A percentile compares a stretch with the other conserved stretches of the same genome.
Evolutionary conservation across 2,888 invertebrate species (phyloP).

Genomic region (Aromia moschata): DNA sequence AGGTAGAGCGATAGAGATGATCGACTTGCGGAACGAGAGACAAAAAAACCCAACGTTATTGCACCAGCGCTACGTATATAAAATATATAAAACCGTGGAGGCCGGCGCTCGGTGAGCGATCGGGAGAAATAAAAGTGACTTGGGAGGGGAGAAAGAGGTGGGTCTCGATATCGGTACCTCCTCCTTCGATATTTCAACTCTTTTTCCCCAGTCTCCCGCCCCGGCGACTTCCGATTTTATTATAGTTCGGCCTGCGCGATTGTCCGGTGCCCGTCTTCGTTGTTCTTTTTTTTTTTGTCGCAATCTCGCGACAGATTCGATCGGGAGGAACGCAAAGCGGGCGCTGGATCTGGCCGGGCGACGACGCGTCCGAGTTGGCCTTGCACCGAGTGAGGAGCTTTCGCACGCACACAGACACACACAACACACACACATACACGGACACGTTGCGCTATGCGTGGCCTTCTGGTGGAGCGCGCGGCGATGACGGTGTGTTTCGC

Average conservation of each 20-base stretch:
- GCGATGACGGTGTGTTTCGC: constrained; percentile 33
- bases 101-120: constrained; percentile 49
- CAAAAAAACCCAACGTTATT: no score
- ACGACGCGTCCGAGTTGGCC: constrained; percentile 34
- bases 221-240: constrained; percentile 58
- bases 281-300: constrained; percentile 26
- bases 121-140: constrained; percentile 45
- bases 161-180: constrained; percentile 58
- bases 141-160: constrained; percentile 56
- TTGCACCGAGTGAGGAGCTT: constrained; percentile 25
- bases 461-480: no score
- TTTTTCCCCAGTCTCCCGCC: constrained; percentile 48
- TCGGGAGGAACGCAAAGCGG: constrained; percentile 23
- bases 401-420: constrained; percentile 10
- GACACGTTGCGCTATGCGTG: no score
- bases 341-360: constrained; percentile 30
- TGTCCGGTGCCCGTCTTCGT: constrained; percentile 38
- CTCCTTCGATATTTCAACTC: constrained; percentile 56
- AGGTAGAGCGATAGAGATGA: constrained; percentile 25
- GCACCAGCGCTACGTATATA: constrained; percentile 30
- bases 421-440: constrained; percentile 19
- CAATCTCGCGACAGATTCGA: constrained; percentile 31
- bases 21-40: constrained; percentile 23
- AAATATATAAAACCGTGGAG: constrained; percentile 51
- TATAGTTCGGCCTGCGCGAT: constrained; percentile 54